A percentile compares a stretch with the other conserved stretches of the same genome.
Evolutionary conservation across 2,797 vertebrate species (phyloP).

Genomic region (Rousettus madagascariensis): DNA sequence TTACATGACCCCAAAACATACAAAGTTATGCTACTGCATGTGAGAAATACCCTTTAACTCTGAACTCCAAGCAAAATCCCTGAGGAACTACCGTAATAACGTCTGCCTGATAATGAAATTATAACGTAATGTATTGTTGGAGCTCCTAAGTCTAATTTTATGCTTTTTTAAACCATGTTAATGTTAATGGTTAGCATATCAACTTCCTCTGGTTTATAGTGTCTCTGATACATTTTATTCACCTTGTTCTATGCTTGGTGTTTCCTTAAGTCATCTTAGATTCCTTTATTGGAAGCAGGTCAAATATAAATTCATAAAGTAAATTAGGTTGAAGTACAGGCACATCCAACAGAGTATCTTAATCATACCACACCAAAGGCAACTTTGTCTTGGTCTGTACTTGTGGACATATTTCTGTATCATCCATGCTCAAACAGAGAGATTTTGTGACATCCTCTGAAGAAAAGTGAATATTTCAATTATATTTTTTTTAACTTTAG

Average conservation of each 20-base stretch:
- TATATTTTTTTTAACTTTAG: neutral
- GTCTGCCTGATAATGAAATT: neutral
- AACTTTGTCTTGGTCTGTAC: neutral
- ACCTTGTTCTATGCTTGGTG: neutral
- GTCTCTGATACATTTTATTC: neutral
- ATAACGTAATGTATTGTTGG: rapidly evolving
- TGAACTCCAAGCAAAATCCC: neutral
- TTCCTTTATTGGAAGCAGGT: neutral
- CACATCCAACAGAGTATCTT: neutral
- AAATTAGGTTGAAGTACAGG: neutral
- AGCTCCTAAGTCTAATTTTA: neutral
- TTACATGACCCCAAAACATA: neutral
- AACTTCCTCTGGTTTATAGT: neutral
- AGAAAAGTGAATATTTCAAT: neutral
- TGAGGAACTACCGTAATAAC: rapidly evolving
- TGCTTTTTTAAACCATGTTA: neutral
- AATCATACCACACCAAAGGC: neutral
- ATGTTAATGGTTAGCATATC: neutral
- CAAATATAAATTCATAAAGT: neutral
- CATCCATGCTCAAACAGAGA: neutral
- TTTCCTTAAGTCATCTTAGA: neutral
- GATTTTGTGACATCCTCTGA: neutral
- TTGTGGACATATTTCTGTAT: neutral
- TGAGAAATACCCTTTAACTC: neutral
- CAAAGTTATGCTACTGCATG: too few relatives aligned